phyloP scores from a whole-genome alignment of 2,797 vertebrate genomes.

The Gadopsis bispinosus region DNA sequence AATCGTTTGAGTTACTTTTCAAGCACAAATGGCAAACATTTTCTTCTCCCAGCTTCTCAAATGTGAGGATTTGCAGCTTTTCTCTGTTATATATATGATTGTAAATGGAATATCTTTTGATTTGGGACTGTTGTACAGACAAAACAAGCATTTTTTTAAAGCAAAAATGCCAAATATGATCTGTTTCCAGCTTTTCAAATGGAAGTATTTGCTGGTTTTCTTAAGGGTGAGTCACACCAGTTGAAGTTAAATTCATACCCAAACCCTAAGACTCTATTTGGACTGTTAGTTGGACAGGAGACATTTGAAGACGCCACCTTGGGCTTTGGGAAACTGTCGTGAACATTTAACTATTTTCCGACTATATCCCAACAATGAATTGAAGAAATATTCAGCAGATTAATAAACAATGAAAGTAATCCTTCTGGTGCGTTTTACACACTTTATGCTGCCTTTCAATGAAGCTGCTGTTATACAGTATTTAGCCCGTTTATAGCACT shows the following conservation, averaged over 20 bases:
- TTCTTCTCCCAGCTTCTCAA: not conserved
- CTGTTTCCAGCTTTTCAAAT: not conserved
- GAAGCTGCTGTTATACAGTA: slow-evolving; percentile 35
- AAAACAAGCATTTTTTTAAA: not conserved
- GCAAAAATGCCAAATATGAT: not conserved
- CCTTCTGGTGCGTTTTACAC: not conserved
- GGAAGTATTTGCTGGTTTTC: not conserved
- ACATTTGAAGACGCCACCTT: too few species aligned
- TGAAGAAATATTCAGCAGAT: not conserved
- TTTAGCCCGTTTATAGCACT: slow-evolving; percentile 60
- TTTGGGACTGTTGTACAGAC: not conserved
- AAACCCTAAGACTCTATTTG: too few species aligned
- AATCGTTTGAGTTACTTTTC: not conserved
- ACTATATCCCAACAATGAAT: not conserved
- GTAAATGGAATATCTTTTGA: not conserved
- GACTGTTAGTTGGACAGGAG: too few species aligned
- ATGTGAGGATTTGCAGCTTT: not conserved
- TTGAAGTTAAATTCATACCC: not conserved
- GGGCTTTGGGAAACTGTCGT: not conserved
- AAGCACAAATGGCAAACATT: not conserved
- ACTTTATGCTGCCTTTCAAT: slow-evolving; percentile 27
- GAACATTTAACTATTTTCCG: not conserved
- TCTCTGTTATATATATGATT: not conserved
- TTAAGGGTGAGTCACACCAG: not conserved
- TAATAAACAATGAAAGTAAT: not conserved